Percentiles rank a stretch among this genome's conserved stretches.
Evolutionary conservation across 1,140 invertebrate genomes (phyloP).

Genomic region (Wasmannia auropunctata): DNA sequence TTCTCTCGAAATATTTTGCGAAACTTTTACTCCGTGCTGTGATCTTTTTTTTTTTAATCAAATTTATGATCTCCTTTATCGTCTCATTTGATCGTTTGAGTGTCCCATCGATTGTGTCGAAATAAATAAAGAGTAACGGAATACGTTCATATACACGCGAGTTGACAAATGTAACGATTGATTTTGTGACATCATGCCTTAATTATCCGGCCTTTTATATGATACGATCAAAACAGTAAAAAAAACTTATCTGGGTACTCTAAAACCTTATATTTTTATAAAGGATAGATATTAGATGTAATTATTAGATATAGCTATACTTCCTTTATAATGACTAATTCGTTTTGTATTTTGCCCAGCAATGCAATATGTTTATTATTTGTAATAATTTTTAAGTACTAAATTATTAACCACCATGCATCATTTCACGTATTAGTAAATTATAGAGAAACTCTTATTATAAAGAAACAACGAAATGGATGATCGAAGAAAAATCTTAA

Average conservation of each 20-base stretch:
- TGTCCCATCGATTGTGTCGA: background rate
- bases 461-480: slow-evolving; percentile 15
- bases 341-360: slow-evolving; percentile 16
- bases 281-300: slow-evolving; percentile 37
- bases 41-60: slow-evolving; percentile 5
- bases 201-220: slow-evolving; percentile 28
- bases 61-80: slow-evolving; percentile 7
- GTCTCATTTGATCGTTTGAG: background rate
- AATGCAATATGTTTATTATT: slow-evolving; percentile 9
- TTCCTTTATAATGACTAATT: slow-evolving; percentile 9
- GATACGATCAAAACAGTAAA: background rate
- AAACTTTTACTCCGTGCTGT: slow-evolving; percentile 31
- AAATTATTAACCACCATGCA: slow-evolving; percentile 5
- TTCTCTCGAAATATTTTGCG: background rate
- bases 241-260: slow-evolving; percentile 8
- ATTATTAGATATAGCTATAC: background rate
- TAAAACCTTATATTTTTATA: slow-evolving; percentile 53
- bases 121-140: background rate
- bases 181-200: slow-evolving; percentile 22
- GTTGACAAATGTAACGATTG: background rate
- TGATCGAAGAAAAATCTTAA: background rate
- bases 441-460: background rate
- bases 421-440: slow-evolving; percentile 3
- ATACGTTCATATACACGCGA: background rate
- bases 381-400: background rate